Evolutionary conservation across 1,140 invertebrate genomes (phyloP).

Genomic region (Rhynchophorus ferrugineus): DNA sequence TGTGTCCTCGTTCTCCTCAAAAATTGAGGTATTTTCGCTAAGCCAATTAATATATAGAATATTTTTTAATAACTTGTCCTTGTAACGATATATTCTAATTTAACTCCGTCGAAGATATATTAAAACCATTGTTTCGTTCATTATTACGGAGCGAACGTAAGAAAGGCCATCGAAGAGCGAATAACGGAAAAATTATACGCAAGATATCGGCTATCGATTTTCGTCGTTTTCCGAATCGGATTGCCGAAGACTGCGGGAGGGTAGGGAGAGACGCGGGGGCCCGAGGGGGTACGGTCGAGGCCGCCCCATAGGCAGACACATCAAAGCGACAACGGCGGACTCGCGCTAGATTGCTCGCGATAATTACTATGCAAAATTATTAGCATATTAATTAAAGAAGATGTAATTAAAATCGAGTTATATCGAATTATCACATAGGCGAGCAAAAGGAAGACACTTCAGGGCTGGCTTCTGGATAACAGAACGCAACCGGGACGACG

Average conservation of each 20-base stretch:
- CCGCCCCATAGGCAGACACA: conserved; percentile 27
- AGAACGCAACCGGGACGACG: too few relatives aligned
- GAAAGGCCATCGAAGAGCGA: too few relatives aligned
- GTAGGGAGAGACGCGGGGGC: background rate
- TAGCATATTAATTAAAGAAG: conserved; percentile 49
- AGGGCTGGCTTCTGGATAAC: conserved; percentile 9
- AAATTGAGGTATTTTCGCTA: too few relatives aligned
- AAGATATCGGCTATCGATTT: conserved; percentile 8
- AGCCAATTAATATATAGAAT: too few relatives aligned
- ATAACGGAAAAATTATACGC: background rate
- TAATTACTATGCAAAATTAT: conserved; percentile 49
- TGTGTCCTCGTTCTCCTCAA: too few relatives aligned
- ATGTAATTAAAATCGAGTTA: conserved; percentile 43
- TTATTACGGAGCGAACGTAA: too few relatives aligned
- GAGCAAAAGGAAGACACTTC: background rate
- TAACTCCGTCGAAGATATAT: too few relatives aligned
- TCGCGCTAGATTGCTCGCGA: conserved; percentile 44
- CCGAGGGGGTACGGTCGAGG: conserved; percentile 4
- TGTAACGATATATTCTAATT: too few relatives aligned
- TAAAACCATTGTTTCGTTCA: too few relatives aligned
- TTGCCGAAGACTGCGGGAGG: conserved; percentile 3
- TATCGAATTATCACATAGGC: conserved; percentile 32
- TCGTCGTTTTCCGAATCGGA: background rate
- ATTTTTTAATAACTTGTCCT: too few relatives aligned
- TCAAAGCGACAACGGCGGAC: conserved; percentile 44